Base-by-base conservation (phyloP, 2,113 vertebrate species). In the Potamarius usumacintae region DNA sequence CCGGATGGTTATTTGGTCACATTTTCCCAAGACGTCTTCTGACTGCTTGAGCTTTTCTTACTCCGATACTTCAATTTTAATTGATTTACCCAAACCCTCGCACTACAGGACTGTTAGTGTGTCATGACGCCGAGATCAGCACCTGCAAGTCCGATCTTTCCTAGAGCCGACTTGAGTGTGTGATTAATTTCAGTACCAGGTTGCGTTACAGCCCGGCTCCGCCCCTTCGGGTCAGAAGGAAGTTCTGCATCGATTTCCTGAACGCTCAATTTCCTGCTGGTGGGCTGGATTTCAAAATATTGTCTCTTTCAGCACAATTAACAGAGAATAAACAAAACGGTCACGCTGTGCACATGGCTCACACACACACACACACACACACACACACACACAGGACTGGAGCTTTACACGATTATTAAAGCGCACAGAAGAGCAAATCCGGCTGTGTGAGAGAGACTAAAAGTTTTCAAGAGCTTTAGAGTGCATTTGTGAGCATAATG, bases 401-500 rank as follows among this genome's bases (percentile, higher is more conserved):
- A 48, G 34, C 18, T 48, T 20, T 12, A 55, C 6, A 15, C 0
- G 7, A 6, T 27, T 78, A 42, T 80, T 55, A 27, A 52, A 12
- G 52, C 30, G 52, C 18, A 20, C 71, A 50, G 69, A 42, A 42
- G 30, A 82, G 60, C 5, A 50, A 71, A 42, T 34, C 5, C 27
- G 81, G 1, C 5, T 22, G 83, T 78, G 76, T 80, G 67, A 57
- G 50, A 5, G 27, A 17, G 27, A 69, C 77, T 67, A 62, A 80
- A 63, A 71, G 77, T 60, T 27, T 22, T 58, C 7, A 57, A 69
- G 57, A 72, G 55, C 30, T 71, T 74, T 65, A 22, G 11, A 88
- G 81, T 82, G 74, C 81, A 85, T 87, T 72, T 48, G 65, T 78
- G 34, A 42, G 52, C 65, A 72, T 84, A 85, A 85, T 81, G 83